These are phyloP conservation scores for Enoplosus armatus DNA, from an alignment of 2,797 vertebrate species.

Conservation along the genomic window DNA sequence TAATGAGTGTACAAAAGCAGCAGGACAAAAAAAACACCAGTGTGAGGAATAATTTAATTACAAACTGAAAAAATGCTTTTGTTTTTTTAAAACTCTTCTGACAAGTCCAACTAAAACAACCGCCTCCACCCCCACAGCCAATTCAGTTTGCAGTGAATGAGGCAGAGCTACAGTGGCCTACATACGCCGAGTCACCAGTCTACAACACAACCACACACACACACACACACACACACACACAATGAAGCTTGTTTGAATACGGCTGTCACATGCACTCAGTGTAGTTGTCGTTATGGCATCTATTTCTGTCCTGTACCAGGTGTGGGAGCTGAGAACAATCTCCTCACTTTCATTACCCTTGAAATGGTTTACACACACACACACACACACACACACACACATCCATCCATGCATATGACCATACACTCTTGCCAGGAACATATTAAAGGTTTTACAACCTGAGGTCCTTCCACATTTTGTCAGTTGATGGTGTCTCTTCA, in stretches of 20 bases:
- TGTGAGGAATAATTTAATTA: slow-evolving; percentile 12
- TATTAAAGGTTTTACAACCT: background rate
- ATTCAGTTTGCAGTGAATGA: slow-evolving; percentile 5
- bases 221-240: slow-evolving; percentile 17
- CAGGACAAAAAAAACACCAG: background rate
- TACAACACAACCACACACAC: background rate
- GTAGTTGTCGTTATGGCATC: slow-evolving; percentile 23
- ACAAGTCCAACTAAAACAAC: slow-evolving; percentile 13
- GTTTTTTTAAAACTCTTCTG: background rate
- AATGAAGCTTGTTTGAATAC: slow-evolving; percentile 11
- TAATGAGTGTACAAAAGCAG: slow-evolving; percentile 2
- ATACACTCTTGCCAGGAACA: background rate
- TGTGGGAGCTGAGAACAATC: slow-evolving; percentile 63
- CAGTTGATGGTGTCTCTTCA: background rate
- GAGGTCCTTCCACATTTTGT: background rate
- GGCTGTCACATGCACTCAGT: slow-evolving; percentile 56
- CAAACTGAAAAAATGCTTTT: slow-evolving; percentile 8
- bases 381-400: slow-evolving; percentile 16
- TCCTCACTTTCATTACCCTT: slow-evolving; percentile 42
- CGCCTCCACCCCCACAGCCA: background rate
- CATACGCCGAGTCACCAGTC: background rate
- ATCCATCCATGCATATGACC: background rate
- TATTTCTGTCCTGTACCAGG: slow-evolving; percentile 72
- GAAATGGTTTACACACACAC: slow-evolving; percentile 29
- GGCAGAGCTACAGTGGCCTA: slow-evolving; percentile 36